phyloP scores from a whole-genome alignment of 1,140 invertebrate genomes.

The Thalassaphorura encarpata region DNA sequence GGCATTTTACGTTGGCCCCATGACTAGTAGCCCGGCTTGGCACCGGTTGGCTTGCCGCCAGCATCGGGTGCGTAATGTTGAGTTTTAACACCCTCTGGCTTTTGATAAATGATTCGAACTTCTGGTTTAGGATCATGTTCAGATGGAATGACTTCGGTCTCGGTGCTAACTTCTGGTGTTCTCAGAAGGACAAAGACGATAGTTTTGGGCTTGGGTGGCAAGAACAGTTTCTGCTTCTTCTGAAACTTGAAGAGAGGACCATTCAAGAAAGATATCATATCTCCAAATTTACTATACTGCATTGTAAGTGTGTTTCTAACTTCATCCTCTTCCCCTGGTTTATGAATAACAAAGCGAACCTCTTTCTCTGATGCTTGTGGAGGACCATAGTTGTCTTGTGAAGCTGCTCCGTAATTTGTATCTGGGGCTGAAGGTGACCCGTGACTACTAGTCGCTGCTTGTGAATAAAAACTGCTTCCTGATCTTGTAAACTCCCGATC shows the following conservation, averaged over 20 bases:
- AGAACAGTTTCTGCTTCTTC: conserved; percentile 17
- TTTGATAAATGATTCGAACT: conserved; percentile 26
- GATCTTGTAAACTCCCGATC: too few relatives aligned
- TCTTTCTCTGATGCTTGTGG: neutral
- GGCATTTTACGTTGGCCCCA: too few relatives aligned
- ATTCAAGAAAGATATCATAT: conserved; percentile 16
- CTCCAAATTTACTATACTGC: conserved; percentile 3
- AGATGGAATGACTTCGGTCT: conserved; percentile 14
- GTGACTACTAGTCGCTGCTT: too few relatives aligned
- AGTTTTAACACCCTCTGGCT: conserved; percentile 6
- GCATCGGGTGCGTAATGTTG: conserved; percentile 1
- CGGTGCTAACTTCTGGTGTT: conserved; percentile 19
- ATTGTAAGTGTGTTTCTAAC: conserved; percentile 18
- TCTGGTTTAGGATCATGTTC: conserved; percentile 22
- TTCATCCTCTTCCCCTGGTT: conserved; percentile 18
- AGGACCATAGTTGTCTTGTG: neutral
- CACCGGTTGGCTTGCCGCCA: neutral
- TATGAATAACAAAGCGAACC: conserved; percentile 25
- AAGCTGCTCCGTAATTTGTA: neutral
- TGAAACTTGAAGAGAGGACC: conserved; percentile 19
- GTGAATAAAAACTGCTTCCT: too few relatives aligned
- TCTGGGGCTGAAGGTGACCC: too few relatives aligned
- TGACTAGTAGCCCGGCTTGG: neutral
- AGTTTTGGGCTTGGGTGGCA: conserved; percentile 25
- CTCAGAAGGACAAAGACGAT: conserved; percentile 26